A percentile compares a stretch with the other conserved stretches of the same genome.
phyloP scores from a whole-genome alignment of 1,140 invertebrate species.

The Vanessa tameamea region DNA sequence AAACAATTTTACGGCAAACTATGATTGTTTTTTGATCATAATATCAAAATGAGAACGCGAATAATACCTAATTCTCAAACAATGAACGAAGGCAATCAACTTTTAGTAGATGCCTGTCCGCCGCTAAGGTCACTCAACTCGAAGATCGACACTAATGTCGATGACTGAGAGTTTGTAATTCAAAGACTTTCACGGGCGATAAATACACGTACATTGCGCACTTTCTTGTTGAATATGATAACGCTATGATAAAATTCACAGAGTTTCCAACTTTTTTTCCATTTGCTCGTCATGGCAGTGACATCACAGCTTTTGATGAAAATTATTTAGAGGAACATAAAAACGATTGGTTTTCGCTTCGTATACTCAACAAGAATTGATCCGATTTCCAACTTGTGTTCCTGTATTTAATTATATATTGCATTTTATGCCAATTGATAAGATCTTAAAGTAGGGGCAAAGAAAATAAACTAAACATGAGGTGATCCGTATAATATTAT shows the following conservation, averaged over 20 bases:
- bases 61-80: slow-evolving; percentile 36
- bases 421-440: too few species aligned
- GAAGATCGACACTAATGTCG: slow-evolving; percentile 59
- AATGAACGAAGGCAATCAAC: slow-evolving; percentile 59
- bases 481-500: too few species aligned
- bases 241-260: slow-evolving; percentile 12
- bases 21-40: not conserved
- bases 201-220: slow-evolving; percentile 36
- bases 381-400: too few species aligned
- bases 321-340: too few species aligned
- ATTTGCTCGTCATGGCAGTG: not conserved
- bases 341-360: too few species aligned
- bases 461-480: too few species aligned
- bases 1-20: not conserved
- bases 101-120: slow-evolving; percentile 55
- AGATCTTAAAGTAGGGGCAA: too few species aligned
- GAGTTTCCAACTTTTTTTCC: not conserved
- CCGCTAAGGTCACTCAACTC: slow-evolving; percentile 61
- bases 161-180: slow-evolving; percentile 60
- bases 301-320: not conserved
- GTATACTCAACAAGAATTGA: too few species aligned
- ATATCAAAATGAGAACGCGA: slow-evolving; percentile 22
- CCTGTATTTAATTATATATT: too few species aligned
- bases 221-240: slow-evolving; percentile 30
- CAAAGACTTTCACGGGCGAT: slow-evolving; percentile 59